phyloP scores from a whole-genome alignment of 2,797 vertebrate species.

The Chelidonichthys spinosus region DNA sequence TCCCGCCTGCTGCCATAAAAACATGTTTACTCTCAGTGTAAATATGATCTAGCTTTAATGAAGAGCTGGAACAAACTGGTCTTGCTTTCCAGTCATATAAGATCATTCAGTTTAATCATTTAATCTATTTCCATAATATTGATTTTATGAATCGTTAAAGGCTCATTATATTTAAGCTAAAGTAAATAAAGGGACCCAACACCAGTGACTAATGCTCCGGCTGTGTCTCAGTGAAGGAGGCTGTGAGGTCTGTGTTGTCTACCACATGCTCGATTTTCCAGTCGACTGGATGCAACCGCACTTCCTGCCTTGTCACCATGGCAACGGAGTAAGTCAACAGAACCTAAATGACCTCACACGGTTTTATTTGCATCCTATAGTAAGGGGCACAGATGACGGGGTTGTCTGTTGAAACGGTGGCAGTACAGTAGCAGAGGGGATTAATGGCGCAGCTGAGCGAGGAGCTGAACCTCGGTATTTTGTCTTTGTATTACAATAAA shows the following conservation, averaged over 20 bases:
- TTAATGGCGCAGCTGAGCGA: conserved; percentile 22
- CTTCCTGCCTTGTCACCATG: conserved; percentile 71
- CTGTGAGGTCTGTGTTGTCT: conserved; percentile 32
- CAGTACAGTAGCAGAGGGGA: conserved; percentile 33
- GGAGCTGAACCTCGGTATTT: conserved; percentile 22
- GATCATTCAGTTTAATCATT: neutral
- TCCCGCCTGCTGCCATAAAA: neutral
- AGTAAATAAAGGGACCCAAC: neutral
- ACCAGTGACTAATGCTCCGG: neutral
- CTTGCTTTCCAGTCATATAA: neutral
- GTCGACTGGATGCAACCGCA: conserved; percentile 54
- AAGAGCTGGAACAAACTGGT: neutral
- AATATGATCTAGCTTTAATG: neutral
- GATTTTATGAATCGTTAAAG: neutral
- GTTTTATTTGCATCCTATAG: conserved; percentile 70
- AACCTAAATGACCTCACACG: conserved; percentile 59
- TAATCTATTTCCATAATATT: neutral
- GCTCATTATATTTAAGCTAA: neutral
- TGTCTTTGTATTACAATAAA: conserved; percentile 21
- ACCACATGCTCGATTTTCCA: conserved; percentile 70
- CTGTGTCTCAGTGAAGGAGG: conserved; percentile 15
- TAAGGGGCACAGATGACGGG: conserved; percentile 43
- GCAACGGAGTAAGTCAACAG: conserved; percentile 73
- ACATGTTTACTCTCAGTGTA: neutral
- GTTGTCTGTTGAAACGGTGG: conserved; percentile 20